Base-by-base conservation (phyloP, 2,113 vertebrate genomes). In the Plecotus auritus region DNA sequence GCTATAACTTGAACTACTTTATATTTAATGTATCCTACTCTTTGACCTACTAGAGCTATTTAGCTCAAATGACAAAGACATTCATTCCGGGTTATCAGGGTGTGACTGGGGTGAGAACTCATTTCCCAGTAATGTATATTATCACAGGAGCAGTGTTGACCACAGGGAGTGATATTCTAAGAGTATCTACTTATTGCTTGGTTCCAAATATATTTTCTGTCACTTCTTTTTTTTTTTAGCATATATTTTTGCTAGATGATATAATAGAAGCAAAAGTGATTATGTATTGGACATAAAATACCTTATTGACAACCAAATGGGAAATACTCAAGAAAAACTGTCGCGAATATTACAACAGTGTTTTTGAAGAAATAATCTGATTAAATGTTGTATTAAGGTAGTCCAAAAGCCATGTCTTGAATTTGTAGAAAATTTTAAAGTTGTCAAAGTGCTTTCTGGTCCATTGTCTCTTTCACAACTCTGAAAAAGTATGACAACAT, bases 41-140 rank as follows among this genome's bases (percentile, higher is more conserved):
- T 91, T 4, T 88, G 32, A 70, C 77, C 64, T 85, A 42, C 28
- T 59, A 78, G 94, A 22, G 22, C 72, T 78, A 59, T 76, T 97
- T 94, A 96, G 30, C n/a, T 81, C 30, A 90, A 76, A 20, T 49
- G 40, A 22, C 54, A 93, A 42, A 73, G 85, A 82, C 64, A 23
- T 2, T 45, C 88, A 45, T 72, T 85, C 61, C 32, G n/a, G 61
- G 32, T 78, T 89, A 77, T 92, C 66, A 76, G 59, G 30, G 30
- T 78, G 13, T 84, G 73, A 14, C 32, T 85, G 12, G 73, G 32
- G 32, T 37, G 32, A 85, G 59, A 88, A 54, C 20, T 92, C 59
- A 16, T 78, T 95, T 93, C 73, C 72, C 80, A 91, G 61, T 86
- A 77, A 83, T 61, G 18, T 5, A 13, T 67, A 45, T 94, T 93